Evolutionary conservation across 2,888 invertebrate genomes (phyloP).

Genomic region (Protula sp.): DNA sequence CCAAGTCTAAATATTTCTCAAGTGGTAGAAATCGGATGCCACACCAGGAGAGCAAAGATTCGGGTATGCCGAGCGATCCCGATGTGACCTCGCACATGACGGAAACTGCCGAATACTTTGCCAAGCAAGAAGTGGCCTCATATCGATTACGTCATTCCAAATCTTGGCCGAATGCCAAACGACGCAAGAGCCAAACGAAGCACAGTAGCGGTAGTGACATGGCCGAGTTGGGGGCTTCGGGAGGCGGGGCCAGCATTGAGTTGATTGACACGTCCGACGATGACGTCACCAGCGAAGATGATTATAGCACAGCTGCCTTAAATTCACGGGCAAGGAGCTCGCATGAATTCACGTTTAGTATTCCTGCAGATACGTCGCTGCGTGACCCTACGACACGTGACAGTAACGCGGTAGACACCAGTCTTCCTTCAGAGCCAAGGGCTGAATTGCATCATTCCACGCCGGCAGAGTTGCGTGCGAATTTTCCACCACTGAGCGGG

Average conservation of each 20-base stretch:
- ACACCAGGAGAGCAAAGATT: constrained; percentile 38
- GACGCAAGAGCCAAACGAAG: background rate
- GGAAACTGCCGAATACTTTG: background rate
- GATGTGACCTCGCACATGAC: background rate
- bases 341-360: background rate
- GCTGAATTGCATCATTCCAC: background rate
- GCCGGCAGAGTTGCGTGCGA: no score
- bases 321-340: background rate
- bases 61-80: constrained; percentile 40
- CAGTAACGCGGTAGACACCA: background rate
- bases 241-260: background rate
- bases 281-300: background rate
- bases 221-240: background rate
- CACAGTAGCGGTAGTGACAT: background rate
- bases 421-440: background rate
- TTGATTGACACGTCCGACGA: background rate
- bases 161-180: constrained; percentile 15
- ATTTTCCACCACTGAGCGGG: background rate
- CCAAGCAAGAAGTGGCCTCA: background rate
- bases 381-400: background rate
- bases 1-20: no score
- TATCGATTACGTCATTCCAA: constrained; percentile 12
- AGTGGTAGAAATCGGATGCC: no score
- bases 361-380: background rate
- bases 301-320: no score